These are phyloP conservation scores for Chydorus sphaericus DNA, from an alignment of 2,888 invertebrate genomes.

Conservation along the genomic window DNA sequence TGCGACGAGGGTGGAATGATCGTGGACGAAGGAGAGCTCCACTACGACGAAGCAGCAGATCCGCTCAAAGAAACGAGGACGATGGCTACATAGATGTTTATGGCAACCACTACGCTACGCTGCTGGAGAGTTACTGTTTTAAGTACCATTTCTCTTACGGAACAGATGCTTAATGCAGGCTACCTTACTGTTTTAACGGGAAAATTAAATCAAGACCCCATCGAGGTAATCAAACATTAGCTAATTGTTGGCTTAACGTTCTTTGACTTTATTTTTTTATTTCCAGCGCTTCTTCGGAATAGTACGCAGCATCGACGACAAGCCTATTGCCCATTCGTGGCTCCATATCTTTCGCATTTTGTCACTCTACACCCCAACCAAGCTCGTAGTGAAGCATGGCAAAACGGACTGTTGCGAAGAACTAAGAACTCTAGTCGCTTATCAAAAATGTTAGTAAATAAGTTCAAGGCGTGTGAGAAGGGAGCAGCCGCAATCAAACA, in stretches of 20 bases:
- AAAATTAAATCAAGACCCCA: neutral
- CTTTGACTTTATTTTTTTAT: neutral
- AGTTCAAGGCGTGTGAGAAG: constrained; percentile 1
- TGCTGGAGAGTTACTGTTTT: neutral
- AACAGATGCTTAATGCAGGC: neutral
- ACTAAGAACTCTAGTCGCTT: neutral
- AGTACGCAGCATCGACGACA: neutral
- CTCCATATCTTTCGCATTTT: neutral
- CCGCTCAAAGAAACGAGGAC: too few species aligned
- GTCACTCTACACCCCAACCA: neutral
- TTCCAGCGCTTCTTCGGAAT: neutral
- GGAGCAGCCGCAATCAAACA: neutral
- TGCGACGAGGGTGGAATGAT: neutral
- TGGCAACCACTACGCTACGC: neutral
- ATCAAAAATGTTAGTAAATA: neutral
- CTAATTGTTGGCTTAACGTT: neutral
- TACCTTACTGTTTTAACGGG: neutral
- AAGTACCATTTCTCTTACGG: neutral
- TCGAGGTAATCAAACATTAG: neutral
- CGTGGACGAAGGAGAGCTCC: too few species aligned
- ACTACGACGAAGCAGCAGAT: too few species aligned
- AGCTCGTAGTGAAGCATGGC: neutral
- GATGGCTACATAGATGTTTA: neutral
- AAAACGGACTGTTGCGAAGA: neutral
- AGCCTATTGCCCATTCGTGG: neutral